Percentiles rank a stretch among this genome's conserved stretches.
Conservation (phyloP, 2,113 vertebrate genomes). For the Micromys minutus region DNA sequence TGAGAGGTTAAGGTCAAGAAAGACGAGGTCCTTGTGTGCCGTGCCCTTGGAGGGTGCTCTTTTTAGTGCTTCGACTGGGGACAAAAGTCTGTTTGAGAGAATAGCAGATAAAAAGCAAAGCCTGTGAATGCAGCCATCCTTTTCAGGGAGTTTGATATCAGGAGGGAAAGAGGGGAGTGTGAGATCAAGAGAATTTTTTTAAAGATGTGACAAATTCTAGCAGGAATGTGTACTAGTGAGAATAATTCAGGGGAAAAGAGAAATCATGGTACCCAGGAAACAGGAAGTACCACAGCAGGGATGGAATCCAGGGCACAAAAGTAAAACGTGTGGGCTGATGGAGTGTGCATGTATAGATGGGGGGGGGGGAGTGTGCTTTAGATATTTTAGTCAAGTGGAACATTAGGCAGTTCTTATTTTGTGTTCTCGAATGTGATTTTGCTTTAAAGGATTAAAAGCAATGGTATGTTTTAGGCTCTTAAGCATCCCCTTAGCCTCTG, state of each 20-base stretch:
- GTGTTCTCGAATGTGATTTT: conserved; percentile 33
- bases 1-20: background rate
- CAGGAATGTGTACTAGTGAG: background rate
- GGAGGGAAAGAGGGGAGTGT: background rate
- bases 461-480: background rate
- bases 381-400: conserved; percentile 3
- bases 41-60: conserved; percentile 19
- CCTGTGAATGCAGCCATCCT: background rate
- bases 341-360: background rate
- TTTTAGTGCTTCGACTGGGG: conserved; percentile 25
- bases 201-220: background rate
- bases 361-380: background rate
- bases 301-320: background rate
- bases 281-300: background rate
- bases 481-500: background rate
- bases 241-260: conserved; percentile 4
- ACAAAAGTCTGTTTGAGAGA: conserved; percentile 58
- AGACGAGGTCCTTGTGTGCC: background rate
- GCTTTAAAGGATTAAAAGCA: background rate
- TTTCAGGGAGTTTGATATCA: conserved; percentile 33
- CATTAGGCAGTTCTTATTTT: background rate
- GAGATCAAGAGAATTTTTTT: conserved; percentile 21
- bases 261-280: background rate
- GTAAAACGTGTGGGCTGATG: background rate
- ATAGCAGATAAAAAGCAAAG: conserved; percentile 52